phyloP scores from a whole-genome alignment of 2,888 invertebrate genomes.

The Acheta domesticus region DNA sequence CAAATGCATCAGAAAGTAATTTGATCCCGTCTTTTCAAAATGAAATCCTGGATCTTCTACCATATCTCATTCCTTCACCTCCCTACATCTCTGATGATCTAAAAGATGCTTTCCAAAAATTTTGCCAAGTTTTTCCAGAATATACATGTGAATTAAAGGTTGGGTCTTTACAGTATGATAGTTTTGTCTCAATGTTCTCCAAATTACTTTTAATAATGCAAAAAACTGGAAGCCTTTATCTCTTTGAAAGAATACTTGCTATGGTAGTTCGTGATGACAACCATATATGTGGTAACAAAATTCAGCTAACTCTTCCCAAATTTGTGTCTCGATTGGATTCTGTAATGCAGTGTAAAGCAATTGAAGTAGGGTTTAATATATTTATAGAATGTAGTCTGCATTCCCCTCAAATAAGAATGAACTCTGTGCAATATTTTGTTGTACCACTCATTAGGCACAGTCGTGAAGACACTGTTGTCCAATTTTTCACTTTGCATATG shows the following conservation, averaged over 20 bases:
- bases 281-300: slow-evolving; percentile 30
- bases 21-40: not conserved
- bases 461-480: not conserved
- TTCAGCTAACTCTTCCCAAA: slow-evolving; percentile 30
- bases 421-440: slow-evolving; percentile 24
- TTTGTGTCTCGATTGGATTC: slow-evolving; percentile 34
- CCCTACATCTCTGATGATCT: not conserved
- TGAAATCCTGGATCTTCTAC: slow-evolving; percentile 3
- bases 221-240: slow-evolving; percentile 29
- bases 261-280: slow-evolving; percentile 30
- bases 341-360: slow-evolving; percentile 21
- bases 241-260: slow-evolving; percentile 32
- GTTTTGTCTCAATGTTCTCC: slow-evolving; percentile 30
- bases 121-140: slow-evolving; percentile 27
- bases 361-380: slow-evolving; percentile 23
- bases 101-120: not conserved
- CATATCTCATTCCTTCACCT: not conserved
- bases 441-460: slow-evolving; percentile 21
- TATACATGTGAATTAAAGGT: slow-evolving; percentile 27
- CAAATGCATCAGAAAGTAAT: not conserved
- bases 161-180: slow-evolving; percentile 22
- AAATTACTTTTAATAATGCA: slow-evolving; percentile 36
- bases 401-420: slow-evolving; percentile 22
- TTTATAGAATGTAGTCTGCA: slow-evolving; percentile 11
- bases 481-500: slow-evolving; percentile 1